Evolutionary conservation across 2,888 invertebrate genomes (phyloP), one percentile per base, ranked within the genome.

Genomic region (Omphaloscelis lunosa): DNA sequence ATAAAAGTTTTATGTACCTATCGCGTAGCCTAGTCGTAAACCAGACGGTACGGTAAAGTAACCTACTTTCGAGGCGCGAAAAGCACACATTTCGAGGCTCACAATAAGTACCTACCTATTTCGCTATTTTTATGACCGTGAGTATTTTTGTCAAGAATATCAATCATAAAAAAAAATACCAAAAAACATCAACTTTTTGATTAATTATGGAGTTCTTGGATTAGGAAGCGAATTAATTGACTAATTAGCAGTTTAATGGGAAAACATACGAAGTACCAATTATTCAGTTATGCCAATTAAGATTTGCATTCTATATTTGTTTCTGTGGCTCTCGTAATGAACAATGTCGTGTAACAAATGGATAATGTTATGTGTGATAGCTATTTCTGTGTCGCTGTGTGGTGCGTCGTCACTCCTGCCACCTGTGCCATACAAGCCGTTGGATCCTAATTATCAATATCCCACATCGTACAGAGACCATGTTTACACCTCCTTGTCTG

Each of bases 1-100:
- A 90, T 93, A 93, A 93, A 93, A 93, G 80, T 92, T 94, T 93
- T 92, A 94, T 90, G 90, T 86, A 45, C 45, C 45, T 45, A 87
- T 89, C 84, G 86, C 88, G 89, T 86, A 88, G 88, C 89, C 89
- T 87, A 84, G 88, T 92, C 92, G 91, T 93, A 93, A 93, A 93
- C 84, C 80, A 88, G 81, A 86, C 82, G 86, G 85, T 86, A 87
- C 75, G 85, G 86, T 86, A 83, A 89, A 91, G 90, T 89, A 89
- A 91, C 87, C 91, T 89, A 91, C 89, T 91, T 91, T 89, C 67
- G 66, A 78, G 84, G 86, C 82, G 86, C 72, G 84, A 86, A 88
- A 86, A 87, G 80, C 82, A 83, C 80, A 82, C 79, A 82, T 84
- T 87, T 85, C 65, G 86, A 73, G 81, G 83, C 78, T 80, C 77